Evolutionary conservation across 2,797 vertebrate species (phyloP).

Genomic region (Ispidina picta): DNA sequence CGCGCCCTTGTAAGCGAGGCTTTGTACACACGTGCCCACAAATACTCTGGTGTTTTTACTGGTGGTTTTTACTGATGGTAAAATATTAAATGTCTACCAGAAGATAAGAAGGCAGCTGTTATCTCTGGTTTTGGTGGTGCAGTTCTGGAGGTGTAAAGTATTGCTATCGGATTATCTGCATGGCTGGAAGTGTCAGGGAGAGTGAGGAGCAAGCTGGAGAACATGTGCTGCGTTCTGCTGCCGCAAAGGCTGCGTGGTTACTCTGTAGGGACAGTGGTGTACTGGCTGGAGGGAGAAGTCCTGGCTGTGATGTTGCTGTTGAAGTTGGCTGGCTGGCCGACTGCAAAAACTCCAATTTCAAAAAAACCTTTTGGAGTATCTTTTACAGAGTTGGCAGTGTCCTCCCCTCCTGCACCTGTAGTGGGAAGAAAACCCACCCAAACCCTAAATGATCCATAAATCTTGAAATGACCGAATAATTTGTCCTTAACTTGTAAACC

Average conservation of each 20-base stretch:
- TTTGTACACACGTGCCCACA: neutral
- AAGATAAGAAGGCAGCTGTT: neutral
- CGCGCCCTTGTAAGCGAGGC: neutral
- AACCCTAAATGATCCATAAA: neutral
- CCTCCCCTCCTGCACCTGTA: accelerated
- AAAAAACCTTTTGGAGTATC: neutral
- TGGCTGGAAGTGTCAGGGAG: neutral
- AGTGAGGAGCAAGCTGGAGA: neutral
- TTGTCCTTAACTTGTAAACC: neutral
- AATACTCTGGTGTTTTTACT: neutral
- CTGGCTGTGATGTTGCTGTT: accelerated
- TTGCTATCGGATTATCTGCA: neutral
- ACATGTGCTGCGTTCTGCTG: accelerated
- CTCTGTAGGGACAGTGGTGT: accelerated
- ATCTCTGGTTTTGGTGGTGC: neutral
- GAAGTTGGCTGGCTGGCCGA: neutral
- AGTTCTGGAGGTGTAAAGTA: neutral
- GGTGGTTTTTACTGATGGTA: neutral
- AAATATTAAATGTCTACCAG: conserved; percentile 33
- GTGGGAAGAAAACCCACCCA: neutral
- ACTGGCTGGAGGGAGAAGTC: neutral
- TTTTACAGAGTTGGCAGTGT: neutral
- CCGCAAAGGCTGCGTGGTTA: accelerated
- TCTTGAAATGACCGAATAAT: neutral
- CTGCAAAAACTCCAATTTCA: neutral